Evolutionary conservation across 2,113 vertebrate species (phyloP).

Genomic region (Heloderma charlesbogerti): DNA sequence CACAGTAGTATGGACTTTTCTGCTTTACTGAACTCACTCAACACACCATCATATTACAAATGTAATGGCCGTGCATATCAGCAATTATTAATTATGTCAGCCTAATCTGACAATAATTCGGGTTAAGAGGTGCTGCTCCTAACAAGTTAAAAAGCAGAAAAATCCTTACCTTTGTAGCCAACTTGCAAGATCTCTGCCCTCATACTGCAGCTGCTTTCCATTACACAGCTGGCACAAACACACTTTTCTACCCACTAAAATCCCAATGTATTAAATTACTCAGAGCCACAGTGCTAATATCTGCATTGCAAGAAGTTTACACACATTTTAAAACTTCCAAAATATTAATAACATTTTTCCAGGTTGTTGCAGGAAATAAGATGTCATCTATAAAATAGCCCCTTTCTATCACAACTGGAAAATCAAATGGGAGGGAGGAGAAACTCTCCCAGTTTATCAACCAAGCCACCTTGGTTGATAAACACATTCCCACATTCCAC

Average conservation of each 20-base stretch:
- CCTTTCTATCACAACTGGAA: neutral
- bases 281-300: neutral
- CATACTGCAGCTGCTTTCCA: conserved; percentile 63
- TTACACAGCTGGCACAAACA: conserved; percentile 55
- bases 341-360: neutral
- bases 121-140: conserved; percentile 35
- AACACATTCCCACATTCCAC: neutral
- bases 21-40: neutral
- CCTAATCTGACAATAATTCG: conserved; percentile 49
- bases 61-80: neutral
- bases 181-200: conserved; percentile 47
- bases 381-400: neutral
- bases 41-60: neutral
- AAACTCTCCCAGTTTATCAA: neutral
- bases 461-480: neutral
- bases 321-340: conserved; percentile 4
- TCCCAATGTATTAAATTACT: conserved; percentile 32
- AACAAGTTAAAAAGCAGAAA: conserved; percentile 46
- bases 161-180: conserved; percentile 45
- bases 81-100: neutral
- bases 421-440: neutral
- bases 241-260: conserved; percentile 13
- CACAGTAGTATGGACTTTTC: neutral
- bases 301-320: conserved; percentile 32
- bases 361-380: neutral